These are phyloP conservation scores for Simalia tracyae DNA, from an alignment of 2,797 vertebrate genomes.

Conservation along the genomic window DNA sequence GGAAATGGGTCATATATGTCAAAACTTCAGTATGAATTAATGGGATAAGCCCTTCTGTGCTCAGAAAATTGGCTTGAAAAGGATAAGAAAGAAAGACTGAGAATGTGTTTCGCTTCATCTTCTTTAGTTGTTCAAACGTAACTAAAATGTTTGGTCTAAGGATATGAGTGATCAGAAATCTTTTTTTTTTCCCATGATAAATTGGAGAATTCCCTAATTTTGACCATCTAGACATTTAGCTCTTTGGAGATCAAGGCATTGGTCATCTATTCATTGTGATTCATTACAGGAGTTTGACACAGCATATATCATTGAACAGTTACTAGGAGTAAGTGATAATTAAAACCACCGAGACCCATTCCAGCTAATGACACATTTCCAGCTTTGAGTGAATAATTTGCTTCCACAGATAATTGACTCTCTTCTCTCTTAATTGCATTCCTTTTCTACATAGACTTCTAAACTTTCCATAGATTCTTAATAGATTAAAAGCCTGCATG, in stretches of 20 bases:
- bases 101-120: neutral
- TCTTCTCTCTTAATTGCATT: conserved; percentile 25
- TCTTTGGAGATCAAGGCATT: neutral
- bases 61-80: neutral
- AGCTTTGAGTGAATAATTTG: conserved; percentile 24
- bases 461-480: neutral
- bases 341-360: conserved; percentile 21
- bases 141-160: neutral
- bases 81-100: neutral
- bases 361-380: conserved; percentile 25
- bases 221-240: neutral
- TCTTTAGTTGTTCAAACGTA: neutral
- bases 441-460: conserved; percentile 10
- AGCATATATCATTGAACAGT: conserved; percentile 21
- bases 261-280: conserved; percentile 8
- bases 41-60: neutral
- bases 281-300: neutral
- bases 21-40: neutral
- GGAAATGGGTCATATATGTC: neutral
- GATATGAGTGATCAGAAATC: neutral
- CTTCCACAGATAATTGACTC: conserved; percentile 21
- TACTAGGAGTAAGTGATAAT: conserved; percentile 20
- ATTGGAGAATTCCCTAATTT: neutral
- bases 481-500: conserved; percentile 17
- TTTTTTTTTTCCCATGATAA: neutral